Evolutionary conservation across 2,113 vertebrate genomes (phyloP), one percentile per base, ranked within the genome.

Genomic region (Sorex araneus): DNA sequence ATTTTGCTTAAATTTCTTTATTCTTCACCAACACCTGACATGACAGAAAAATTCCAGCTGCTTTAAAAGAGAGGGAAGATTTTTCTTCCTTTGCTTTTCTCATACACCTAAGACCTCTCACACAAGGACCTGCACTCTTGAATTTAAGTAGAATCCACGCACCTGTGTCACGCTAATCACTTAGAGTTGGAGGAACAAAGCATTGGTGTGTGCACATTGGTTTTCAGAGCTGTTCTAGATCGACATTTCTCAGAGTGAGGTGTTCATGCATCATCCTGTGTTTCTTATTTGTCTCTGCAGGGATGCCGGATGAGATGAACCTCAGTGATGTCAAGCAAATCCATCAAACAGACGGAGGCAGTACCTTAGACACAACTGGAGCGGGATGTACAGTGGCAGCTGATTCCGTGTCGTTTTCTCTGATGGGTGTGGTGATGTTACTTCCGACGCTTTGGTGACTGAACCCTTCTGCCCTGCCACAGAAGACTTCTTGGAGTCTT

Each of bases 221-320:
- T 70, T 94, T 86, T 94, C 92, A 95, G 82, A 67, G 67, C 60
- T 71, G 13, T 89, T 93, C 81, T 90, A 64, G 90, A n/a, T n/a
- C n/a, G n/a, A 84, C 34, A 0, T 43, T 66, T 66, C 54, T 60
- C 8, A 40, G 57, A 71, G 74, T 84, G 77, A 96, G 32, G 73
- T 91, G 64, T 36, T 25, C 84, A 89, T 94, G 73, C 54, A 77
- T 97, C 76, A 97, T n/a, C 7, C 23, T 91, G 4, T 95, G 91
- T 92, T 97, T 97, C 89, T 97, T 89, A 64, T 96, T 97, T 97
- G 91, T 94, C 96, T 97, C 96, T 95, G 84, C 97, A 98, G 98
- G 97, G 97, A 94, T 97, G 91, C 97, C 97, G 69, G 97, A 97
- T 70, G 97, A 97, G 90, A 96, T 0, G 83, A 97, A 97, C 95